Evolutionary conservation across 1,140 invertebrate genomes (phyloP).

Genomic region (Samia ricini): DNA sequence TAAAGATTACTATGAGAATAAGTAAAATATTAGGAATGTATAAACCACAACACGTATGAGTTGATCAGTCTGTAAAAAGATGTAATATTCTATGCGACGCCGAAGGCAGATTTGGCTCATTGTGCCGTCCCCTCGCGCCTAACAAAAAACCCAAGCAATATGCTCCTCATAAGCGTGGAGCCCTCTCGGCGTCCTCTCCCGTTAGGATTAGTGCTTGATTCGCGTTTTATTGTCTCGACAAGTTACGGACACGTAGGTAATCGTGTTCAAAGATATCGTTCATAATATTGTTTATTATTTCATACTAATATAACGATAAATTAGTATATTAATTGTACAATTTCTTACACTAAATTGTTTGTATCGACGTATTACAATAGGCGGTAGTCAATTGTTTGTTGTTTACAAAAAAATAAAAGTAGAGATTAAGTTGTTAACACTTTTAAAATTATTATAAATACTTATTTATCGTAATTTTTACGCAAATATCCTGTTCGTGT

Average conservation of each 20-base stretch:
- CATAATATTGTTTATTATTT: too few relatives aligned
- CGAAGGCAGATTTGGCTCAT: conserved; percentile 42
- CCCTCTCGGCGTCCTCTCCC: conserved; percentile 13
- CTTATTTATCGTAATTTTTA: too few relatives aligned
- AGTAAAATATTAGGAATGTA: not conserved
- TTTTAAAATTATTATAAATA: too few relatives aligned
- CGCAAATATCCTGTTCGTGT: too few relatives aligned
- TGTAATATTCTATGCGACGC: conserved; percentile 27
- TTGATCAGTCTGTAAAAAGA: not conserved
- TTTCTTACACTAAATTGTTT: too few relatives aligned
- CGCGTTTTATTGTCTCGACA: conserved; percentile 46
- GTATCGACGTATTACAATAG: too few relatives aligned
- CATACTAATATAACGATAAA: too few relatives aligned
- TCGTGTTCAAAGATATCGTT: conserved; percentile 1
- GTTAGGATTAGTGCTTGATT: conserved; percentile 41
- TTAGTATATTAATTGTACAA: too few relatives aligned
- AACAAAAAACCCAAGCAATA: conserved; percentile 53
- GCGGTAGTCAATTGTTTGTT: too few relatives aligned
- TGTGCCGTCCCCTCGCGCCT: conserved; percentile 29
- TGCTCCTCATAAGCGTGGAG: conserved; percentile 42
- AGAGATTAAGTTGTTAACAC: too few relatives aligned
- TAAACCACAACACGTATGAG: not conserved
- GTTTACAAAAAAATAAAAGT: too few relatives aligned
- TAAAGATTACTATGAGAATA: too few relatives aligned
- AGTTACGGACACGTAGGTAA: not conserved